Evolutionary conservation across 2,113 vertebrate genomes (phyloP).

Genomic region (Nematolebias whitei): DNA sequence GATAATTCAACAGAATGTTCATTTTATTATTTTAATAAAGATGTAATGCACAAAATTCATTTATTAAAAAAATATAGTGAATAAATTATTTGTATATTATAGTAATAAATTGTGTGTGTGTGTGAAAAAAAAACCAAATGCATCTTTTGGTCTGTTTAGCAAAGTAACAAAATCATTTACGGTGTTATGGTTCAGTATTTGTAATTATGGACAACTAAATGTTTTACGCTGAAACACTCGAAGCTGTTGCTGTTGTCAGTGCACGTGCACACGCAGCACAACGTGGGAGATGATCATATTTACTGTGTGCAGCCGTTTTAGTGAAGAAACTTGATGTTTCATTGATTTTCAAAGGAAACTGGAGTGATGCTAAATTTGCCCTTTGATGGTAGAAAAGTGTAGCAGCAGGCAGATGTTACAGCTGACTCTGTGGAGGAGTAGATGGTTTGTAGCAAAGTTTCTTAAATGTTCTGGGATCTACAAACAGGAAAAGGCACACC

Average conservation of each 20-base stretch:
- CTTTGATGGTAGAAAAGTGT: constrained; percentile 50
- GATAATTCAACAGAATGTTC: constrained; percentile 6
- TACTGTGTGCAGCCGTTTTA: constrained; percentile 24
- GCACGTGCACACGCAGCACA: constrained; percentile 18
- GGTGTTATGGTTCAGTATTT: constrained; percentile 17
- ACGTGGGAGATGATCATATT: background rate
- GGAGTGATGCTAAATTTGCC: constrained; percentile 24
- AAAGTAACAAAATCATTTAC: background rate
- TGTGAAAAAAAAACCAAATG: no score
- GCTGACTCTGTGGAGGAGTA: constrained; percentile 53
- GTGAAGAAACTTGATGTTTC: constrained; percentile 3
- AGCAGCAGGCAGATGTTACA: constrained; percentile 65
- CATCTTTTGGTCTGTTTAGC: no score
- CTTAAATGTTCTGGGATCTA: constrained; percentile 19
- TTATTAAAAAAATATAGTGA: no score
- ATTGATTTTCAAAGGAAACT: no score
- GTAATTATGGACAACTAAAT: constrained; percentile 8
- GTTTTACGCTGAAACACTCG: constrained; percentile 31
- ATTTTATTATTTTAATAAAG: constrained; percentile 8
- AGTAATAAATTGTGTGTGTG: no score
- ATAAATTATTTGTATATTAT: no score
- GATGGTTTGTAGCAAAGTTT: constrained; percentile 54
- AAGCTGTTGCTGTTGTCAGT: constrained; percentile 11
- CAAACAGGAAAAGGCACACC: constrained; percentile 59
- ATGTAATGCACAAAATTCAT: background rate